Evolutionary conservation across 2,797 vertebrate genomes (phyloP).

Genomic region (Siniperca undulata): DNA sequence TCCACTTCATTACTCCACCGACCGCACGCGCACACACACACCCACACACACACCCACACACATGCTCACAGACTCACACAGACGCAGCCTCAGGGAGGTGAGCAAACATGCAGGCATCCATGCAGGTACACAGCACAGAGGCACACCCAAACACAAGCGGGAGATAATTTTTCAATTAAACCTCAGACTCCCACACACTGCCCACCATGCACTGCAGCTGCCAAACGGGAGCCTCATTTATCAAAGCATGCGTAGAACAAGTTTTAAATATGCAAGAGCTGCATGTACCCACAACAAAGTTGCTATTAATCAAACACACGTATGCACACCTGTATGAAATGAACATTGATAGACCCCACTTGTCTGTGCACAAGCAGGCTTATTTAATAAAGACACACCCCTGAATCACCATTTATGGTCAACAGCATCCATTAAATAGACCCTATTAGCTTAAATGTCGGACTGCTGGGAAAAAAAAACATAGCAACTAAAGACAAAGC

Average conservation of each 20-base stretch:
- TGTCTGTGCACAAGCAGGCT: neutral
- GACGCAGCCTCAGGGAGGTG: constrained; percentile 38
- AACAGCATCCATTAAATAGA: neutral
- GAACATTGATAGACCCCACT: constrained; percentile 3
- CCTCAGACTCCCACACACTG: constrained; percentile 56
- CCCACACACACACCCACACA: constrained; percentile 3
- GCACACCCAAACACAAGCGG: constrained; percentile 47
- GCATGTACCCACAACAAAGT: constrained; percentile 21
- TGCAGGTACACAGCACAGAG: constrained; percentile 45
- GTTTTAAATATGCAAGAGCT: constrained; percentile 40
- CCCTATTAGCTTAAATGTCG: neutral
- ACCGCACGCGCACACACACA: constrained; percentile 26
- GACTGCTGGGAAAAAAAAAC: neutral
- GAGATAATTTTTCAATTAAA: constrained; percentile 74
- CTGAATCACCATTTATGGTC: neutral
- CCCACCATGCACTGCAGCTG: constrained; percentile 62
- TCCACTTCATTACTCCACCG: constrained; percentile 79
- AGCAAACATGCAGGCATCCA: constrained; percentile 47
- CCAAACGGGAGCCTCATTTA: constrained; percentile 52
- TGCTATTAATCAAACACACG: constrained; percentile 39
- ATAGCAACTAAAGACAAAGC: neutral
- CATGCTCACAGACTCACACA: constrained; percentile 2
- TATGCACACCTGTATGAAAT: constrained; percentile 20
- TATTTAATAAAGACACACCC: neutral
- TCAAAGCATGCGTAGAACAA: constrained; percentile 39